Base-by-base conservation (phyloP, 2,888 invertebrate genomes). In the Hololepta plana region DNA sequence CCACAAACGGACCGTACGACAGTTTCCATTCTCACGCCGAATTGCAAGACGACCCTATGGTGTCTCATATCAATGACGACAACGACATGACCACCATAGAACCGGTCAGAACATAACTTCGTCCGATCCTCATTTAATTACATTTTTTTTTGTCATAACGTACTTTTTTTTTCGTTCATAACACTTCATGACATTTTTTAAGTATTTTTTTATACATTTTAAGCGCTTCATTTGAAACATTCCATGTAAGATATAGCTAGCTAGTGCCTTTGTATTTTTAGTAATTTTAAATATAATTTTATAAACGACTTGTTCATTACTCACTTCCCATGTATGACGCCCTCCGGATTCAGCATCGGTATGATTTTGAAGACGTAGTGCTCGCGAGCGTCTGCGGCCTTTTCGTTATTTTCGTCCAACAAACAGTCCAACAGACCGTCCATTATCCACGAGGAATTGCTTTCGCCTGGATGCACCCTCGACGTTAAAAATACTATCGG, bases 361-460 rank as follows among this genome's bases (percentile, higher is more conserved):
- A 87, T 67, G 33, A 87, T 67, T 56, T 85, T 85, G 63, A 87
- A 81, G 38, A 85, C 66, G 51, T 70, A 82, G 40, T 65, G 64
- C 38, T 72, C 64, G 7, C 81, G 59, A 15, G 38, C 41, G 9
- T 63, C 60, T 7, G 58, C 55, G 2, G 76, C 72, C 8, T 59
- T 53, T 2, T 57, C 42, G 5, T 65, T 55, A 41, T 60, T 59
- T 4, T 64, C 55, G 42, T 60, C 59, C 23, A 80, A 52, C 29
- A 84, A 55, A 38, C 61, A 69, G 28, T 67, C 61, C 27, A 84
- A 54, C 1, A 74, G 72, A 4, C 81, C 85, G 49, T 80, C 75
- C 77, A 87, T 81, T 32, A 84, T 73, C 82, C 82, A 87, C 1
- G 81, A 81, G 4, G 84, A 67, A 52, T 85, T 87, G 47, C 77